phyloP scores from a whole-genome alignment of 2,113 vertebrate genomes.

The Bungarus multicinctus region DNA sequence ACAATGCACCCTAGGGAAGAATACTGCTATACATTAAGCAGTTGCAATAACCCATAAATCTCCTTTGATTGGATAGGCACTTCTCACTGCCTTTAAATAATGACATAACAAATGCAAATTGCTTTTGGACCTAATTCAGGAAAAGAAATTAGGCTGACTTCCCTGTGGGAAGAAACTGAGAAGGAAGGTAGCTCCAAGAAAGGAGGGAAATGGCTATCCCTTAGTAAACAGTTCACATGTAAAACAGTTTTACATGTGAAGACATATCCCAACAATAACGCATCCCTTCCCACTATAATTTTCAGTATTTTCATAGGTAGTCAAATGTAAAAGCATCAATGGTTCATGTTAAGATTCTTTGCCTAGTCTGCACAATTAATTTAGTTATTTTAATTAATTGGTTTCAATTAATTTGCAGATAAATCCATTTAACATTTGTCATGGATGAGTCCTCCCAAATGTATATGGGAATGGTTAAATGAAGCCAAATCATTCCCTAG shows the following conservation, averaged over 20 bases:
- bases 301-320: background rate
- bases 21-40: slow-evolving; percentile 46
- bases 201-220: background rate
- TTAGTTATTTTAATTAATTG: background rate
- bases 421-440: background rate
- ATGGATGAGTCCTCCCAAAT: background rate
- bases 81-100: slow-evolving; percentile 47
- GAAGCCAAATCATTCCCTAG: background rate
- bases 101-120: slow-evolving; percentile 56
- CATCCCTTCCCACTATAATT: background rate
- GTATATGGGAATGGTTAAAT: background rate
- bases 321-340: background rate
- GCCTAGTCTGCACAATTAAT: background rate
- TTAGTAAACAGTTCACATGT: too few species aligned
- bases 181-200: slow-evolving; percentile 5
- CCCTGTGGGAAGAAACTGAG: background rate
- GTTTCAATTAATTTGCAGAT: background rate
- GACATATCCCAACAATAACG: background rate
- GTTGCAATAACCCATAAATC: slow-evolving; percentile 53
- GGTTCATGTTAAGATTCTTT: background rate
- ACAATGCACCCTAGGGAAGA: slow-evolving; percentile 37
- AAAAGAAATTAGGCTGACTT: slow-evolving; percentile 37
- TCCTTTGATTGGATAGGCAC: slow-evolving; percentile 56
- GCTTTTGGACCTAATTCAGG: slow-evolving; percentile 38
- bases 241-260: background rate